Evolutionary conservation across 2,113 vertebrate genomes (phyloP).

Genomic region (Rhinoptilus africanus): DNA sequence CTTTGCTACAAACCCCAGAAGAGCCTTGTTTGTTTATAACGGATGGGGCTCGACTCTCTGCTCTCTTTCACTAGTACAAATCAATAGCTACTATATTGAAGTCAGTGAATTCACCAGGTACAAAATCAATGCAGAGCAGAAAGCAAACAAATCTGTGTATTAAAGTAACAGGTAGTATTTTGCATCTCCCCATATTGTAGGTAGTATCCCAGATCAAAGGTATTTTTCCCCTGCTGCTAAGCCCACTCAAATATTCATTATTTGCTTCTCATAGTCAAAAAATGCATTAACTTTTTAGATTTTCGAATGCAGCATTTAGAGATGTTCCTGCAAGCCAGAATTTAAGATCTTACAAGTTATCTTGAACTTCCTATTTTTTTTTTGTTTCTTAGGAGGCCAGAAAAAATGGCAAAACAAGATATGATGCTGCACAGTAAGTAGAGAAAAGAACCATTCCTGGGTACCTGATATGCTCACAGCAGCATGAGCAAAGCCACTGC

Average conservation of each 20-base stretch:
- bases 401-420: neutral
- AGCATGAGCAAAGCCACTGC: neutral
- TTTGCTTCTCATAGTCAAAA: neutral
- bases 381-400: neutral
- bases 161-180: neutral
- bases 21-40: neutral
- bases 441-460: neutral
- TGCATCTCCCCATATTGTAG: neutral
- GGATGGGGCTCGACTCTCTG: neutral
- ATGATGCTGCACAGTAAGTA: neutral
- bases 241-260: neutral
- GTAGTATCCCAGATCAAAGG: neutral
- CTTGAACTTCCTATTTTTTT: neutral
- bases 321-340: neutral
- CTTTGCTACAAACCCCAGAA: neutral
- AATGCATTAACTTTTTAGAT: neutral
- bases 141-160: neutral
- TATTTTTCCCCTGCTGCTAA: neutral
- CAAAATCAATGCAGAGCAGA: conserved; percentile 14
- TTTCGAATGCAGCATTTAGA: neutral
- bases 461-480: neutral
- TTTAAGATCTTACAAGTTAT: neutral
- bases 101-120: neutral
- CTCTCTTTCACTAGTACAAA: neutral
- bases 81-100: neutral